These are phyloP conservation scores for Thamnaconus septentrionalis DNA, from an alignment of 2,113 vertebrate genomes.

Conservation along the genomic window DNA sequence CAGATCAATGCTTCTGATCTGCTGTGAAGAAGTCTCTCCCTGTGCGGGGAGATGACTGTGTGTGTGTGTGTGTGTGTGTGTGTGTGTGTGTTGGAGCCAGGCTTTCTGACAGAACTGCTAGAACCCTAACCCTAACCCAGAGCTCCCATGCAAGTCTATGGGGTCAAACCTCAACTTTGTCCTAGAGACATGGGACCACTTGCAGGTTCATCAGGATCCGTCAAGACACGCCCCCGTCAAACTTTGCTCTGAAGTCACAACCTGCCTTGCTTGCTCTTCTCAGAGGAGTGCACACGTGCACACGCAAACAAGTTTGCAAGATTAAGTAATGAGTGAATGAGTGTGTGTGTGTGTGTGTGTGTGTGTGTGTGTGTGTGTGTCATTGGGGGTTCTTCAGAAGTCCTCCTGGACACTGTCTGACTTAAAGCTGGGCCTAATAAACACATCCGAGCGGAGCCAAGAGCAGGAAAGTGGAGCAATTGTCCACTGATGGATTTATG, in stretches of 20 bases:
- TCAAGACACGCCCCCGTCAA: no score
- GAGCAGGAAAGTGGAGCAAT: slow-evolving; percentile 1
- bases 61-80: slow-evolving; percentile 14
- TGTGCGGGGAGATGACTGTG: neutral
- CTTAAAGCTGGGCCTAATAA: slow-evolving; percentile 33
- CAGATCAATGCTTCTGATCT: no score
- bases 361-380: slow-evolving; percentile 10
- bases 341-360: slow-evolving; percentile 8
- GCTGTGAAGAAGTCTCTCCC: no score
- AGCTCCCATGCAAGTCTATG: no score
- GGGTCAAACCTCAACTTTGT: no score
- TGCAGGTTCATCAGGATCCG: no score
- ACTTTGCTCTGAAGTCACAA: no score
- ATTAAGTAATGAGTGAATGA: slow-evolving; percentile 13
- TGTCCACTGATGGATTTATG: slow-evolving; percentile 33
- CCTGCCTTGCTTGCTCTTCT: no score
- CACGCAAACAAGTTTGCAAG: no score
- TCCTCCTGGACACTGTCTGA: slow-evolving; percentile 3
- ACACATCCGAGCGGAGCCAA: slow-evolving; percentile 27
- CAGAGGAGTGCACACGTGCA: no score
- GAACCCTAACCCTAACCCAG: neutral
- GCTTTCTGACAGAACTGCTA: slow-evolving; percentile 8
- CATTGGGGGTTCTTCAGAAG: slow-evolving; percentile 10
- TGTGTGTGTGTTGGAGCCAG: neutral
- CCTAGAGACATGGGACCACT: no score